Percentiles rank a stretch among this genome's conserved stretches.
phyloP scores from a whole-genome alignment of 2,113 vertebrate species.

The Corythaeola cristata region DNA sequence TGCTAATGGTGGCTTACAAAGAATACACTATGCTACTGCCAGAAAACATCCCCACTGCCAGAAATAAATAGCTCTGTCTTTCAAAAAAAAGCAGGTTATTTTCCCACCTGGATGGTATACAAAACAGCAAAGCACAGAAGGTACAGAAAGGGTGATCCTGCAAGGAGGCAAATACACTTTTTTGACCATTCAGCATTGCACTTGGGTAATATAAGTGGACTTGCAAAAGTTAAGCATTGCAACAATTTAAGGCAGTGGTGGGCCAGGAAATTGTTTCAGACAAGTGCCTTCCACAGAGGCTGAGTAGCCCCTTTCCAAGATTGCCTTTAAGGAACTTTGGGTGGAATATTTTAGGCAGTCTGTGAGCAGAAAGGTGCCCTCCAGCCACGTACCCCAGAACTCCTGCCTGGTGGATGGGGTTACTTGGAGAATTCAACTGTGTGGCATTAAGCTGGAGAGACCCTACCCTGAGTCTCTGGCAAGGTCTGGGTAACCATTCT shows the following conservation, averaged over 20 bases:
- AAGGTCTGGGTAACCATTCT: not conserved
- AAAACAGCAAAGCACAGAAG: not conserved
- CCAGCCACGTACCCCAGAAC: not conserved
- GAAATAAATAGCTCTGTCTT: not conserved
- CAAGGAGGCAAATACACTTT: not conserved
- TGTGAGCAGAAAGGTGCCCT: not conserved
- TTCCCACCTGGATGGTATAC: not conserved
- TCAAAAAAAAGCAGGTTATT: not conserved
- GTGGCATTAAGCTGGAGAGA: not conserved
- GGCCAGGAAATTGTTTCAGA: not conserved
- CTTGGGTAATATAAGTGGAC: not conserved
- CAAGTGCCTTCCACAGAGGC: not conserved
- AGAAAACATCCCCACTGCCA: not conserved
- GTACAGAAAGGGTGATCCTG: not conserved
- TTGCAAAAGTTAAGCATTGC: not conserved
- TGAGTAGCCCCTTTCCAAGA: not conserved
- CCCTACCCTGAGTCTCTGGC: not conserved
- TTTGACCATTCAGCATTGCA: not conserved
- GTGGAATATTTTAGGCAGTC: not conserved
- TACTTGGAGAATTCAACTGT: not conserved
- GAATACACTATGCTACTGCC: not conserved
- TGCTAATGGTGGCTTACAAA: not conserved
- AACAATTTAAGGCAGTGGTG: not conserved
- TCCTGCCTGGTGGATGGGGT: not conserved
- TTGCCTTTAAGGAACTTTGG: not conserved